Evolutionary conservation across 2,797 vertebrate species (phyloP), one percentile per base, ranked within the genome.

Genomic region (Onychomys arenicola): DNA sequence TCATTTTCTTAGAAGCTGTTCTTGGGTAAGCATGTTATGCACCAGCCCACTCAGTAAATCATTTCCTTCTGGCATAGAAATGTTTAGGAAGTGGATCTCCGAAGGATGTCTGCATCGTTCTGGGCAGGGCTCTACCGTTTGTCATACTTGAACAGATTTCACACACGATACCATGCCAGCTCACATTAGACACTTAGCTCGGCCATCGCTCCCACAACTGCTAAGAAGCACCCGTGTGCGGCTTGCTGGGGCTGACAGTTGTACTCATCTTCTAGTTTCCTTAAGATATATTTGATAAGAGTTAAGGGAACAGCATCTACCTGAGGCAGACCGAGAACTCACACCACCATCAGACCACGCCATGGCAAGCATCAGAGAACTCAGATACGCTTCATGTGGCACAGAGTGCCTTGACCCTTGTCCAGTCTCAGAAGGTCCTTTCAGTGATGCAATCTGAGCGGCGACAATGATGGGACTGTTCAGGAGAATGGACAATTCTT

Each of bases 251-350:
- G 49, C 40, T 96, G 89, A 55, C 84, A 90, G 32, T 55, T 76
- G 1, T 61, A 77, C 23, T 94, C 21, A 82, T 96, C 94, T 96
- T 83, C 71, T 90, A 94, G 83, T 90, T 65, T 37, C n/a, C 91
- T 76, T 55, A 95, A 96, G 82, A 92, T 76, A 19, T n/a, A 69
- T 71, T 80, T 96, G 76, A 73, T 87, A 91, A 59, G 27, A 83
- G 69, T 89, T 73, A 63, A 83, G 55, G 40, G 88, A 91, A 94
- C 5, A 93, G 40, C 19, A 78, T 77, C 49, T 90, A 82, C 78
- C 92, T 61, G 55, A 93, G 89, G 73, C 34, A 78, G 55, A 61
- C 46, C 71, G 84, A 90, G 80, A 90, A 94, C 55, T 65, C 73
- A n/a, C 32, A 87, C 91, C 78, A 40, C 67, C n/a, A 55, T 37